Conservation (phyloP, 2,888 invertebrate species). For the Drosophila fulvimacula region DNA sequence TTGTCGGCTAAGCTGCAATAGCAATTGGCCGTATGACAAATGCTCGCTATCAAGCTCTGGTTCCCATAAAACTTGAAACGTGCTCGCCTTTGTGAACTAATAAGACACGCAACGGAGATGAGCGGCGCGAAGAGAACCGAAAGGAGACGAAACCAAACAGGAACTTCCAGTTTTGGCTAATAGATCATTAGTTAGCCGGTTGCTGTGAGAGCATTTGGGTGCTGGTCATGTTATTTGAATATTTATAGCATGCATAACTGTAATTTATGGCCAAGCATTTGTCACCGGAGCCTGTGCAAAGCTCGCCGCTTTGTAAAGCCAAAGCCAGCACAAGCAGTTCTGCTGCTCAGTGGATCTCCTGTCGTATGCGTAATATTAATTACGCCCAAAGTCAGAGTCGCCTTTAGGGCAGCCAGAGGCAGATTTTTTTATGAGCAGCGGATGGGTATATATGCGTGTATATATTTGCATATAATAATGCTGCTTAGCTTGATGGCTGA, state of each 20-base stretch:
- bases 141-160: conserved; percentile 23
- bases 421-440: conserved; percentile 30
- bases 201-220: conserved; percentile 57
- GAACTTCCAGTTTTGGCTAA: conserved; percentile 57
- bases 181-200: conserved; percentile 79
- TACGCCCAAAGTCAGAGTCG: conserved; percentile 35
- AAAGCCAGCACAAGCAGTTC: conserved; percentile 9
- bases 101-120: conserved; percentile 68
- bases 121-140: conserved; percentile 12
- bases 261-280: conserved; percentile 83
- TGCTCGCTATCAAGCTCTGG: conserved; percentile 54
- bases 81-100: conserved; percentile 67
- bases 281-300: conserved; percentile 57
- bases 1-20: conserved; percentile 32
- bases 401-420: background rate
- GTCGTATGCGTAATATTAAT: conserved; percentile 67
- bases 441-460: background rate
- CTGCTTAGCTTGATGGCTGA: conserved; percentile 56
- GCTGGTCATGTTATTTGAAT: conserved; percentile 71
- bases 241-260: conserved; percentile 82
- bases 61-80: conserved; percentile 72
- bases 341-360: conserved; percentile 8
- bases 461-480: conserved; percentile 23
- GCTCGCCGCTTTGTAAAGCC: conserved; percentile 28
- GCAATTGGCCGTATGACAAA: conserved; percentile 44